Evolutionary conservation across 1,140 invertebrate species (phyloP).

Genomic region (Bombus waltoni): DNA sequence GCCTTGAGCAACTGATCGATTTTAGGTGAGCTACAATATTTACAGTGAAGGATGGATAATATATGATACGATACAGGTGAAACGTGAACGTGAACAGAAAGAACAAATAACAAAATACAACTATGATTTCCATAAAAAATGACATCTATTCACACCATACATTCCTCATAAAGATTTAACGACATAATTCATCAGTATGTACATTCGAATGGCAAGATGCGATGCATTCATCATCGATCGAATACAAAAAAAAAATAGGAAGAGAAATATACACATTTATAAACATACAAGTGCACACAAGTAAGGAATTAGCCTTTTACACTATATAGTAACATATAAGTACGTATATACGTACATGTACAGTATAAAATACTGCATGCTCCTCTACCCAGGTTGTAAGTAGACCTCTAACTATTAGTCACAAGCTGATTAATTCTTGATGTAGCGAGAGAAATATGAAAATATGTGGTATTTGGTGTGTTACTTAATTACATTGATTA

Average conservation of each 20-base stretch:
- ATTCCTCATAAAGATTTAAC: slow-evolving; percentile 54
- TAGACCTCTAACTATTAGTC: slow-evolving; percentile 77
- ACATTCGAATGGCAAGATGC: slow-evolving; percentile 63
- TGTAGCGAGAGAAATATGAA: slow-evolving; percentile 25
- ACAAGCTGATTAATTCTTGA: slow-evolving; percentile 72
- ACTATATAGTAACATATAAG: slow-evolving; percentile 51
- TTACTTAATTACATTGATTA: not conserved
- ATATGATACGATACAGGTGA: slow-evolving; percentile 46
- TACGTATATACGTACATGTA: slow-evolving; percentile 61
- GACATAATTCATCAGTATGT: slow-evolving; percentile 54
- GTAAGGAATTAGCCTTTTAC: slow-evolving; percentile 34
- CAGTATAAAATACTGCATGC: slow-evolving; percentile 68
- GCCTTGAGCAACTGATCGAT: not conserved
- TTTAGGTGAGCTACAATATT: slow-evolving; percentile 29
- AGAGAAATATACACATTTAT: slow-evolving; percentile 62
- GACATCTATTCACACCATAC: slow-evolving; percentile 76
- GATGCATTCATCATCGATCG: slow-evolving; percentile 36
- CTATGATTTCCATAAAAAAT: slow-evolving; percentile 75
- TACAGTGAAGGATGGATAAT: slow-evolving; percentile 36
- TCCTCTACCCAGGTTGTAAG: slow-evolving; percentile 77
- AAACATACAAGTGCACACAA: slow-evolving; percentile 50
- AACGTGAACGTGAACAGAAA: slow-evolving; percentile 56
- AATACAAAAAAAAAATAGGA: slow-evolving; percentile 39
- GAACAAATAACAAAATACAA: slow-evolving; percentile 77
- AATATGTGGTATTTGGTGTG: slow-evolving; percentile 1